A percentile compares a stretch with the other conserved stretches of the same genome.
Conservation (phyloP, 2,888 invertebrate species). For the Apamea monoglypha region DNA sequence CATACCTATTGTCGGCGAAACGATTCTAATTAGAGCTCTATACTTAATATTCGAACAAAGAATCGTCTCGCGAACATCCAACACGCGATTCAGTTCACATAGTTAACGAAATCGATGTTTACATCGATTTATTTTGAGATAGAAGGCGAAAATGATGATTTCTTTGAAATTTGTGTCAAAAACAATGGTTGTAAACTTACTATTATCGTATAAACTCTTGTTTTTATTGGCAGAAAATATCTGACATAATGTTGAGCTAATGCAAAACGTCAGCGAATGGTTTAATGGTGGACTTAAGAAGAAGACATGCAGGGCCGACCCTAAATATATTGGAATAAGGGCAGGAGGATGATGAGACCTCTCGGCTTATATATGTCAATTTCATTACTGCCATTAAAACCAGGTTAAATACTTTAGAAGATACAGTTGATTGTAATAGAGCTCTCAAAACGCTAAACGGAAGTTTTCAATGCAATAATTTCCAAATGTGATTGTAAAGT, state of each 20-base stretch:
- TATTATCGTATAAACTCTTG: background rate
- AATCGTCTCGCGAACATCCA: slow-evolving; percentile 68
- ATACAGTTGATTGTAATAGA: background rate
- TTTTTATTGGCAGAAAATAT: slow-evolving; percentile 4
- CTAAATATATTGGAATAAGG: background rate
- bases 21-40: slow-evolving; percentile 71
- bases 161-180: background rate
- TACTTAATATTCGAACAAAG: slow-evolving; percentile 72
- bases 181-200: background rate
- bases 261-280: background rate
- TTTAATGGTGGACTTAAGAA: no score
- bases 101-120: slow-evolving; percentile 66
- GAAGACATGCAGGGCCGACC: background rate
- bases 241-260: slow-evolving; percentile 3
- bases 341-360: background rate
- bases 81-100: slow-evolving; percentile 78
- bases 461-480: background rate
- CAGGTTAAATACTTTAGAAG: background rate
- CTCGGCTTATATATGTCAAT: background rate
- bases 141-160: slow-evolving; percentile 8
- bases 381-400: background rate
- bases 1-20: slow-evolving; percentile 71
- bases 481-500: background rate
- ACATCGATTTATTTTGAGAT: slow-evolving; percentile 56
- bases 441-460: background rate